A percentile compares a stretch with the other conserved stretches of the same genome.
These are phyloP conservation scores for Sula dactylatra DNA, from an alignment of 2,113 vertebrate species.

Conservation along the genomic window DNA sequence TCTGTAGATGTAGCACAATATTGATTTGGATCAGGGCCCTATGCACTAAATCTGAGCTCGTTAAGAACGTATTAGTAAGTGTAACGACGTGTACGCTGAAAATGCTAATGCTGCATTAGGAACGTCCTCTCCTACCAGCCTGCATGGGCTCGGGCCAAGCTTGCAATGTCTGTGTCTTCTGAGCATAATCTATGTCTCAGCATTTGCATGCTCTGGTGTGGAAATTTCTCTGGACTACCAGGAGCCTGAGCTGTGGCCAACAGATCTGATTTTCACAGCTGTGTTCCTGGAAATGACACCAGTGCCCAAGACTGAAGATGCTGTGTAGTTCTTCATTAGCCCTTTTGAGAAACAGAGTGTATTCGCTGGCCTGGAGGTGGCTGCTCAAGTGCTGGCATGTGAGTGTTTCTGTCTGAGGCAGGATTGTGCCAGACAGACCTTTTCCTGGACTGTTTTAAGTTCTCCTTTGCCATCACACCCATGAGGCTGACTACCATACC, in stretches of 20 bases:
- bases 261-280: background rate
- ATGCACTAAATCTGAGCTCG: background rate
- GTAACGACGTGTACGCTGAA: background rate
- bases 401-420: background rate
- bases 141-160: rapidly evolving
- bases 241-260: background rate
- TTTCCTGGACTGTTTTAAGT: background rate
- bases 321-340: background rate
- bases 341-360: background rate
- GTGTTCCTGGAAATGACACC: background rate
- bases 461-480: background rate
- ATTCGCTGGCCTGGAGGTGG: background rate
- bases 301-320: background rate
- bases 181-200: background rate
- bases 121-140: background rate
- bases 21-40: background rate
- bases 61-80: background rate
- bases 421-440: background rate
- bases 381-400: background rate
- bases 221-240: background rate
- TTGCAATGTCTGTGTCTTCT: background rate
- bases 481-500: background rate
- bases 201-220: background rate
- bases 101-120: background rate
- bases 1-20: background rate